A percentile compares a stretch with the other conserved stretches of the same genome.
These are phyloP conservation scores for Rana temporaria DNA, from an alignment of 2,113 vertebrate genomes.

Conservation along the genomic window DNA sequence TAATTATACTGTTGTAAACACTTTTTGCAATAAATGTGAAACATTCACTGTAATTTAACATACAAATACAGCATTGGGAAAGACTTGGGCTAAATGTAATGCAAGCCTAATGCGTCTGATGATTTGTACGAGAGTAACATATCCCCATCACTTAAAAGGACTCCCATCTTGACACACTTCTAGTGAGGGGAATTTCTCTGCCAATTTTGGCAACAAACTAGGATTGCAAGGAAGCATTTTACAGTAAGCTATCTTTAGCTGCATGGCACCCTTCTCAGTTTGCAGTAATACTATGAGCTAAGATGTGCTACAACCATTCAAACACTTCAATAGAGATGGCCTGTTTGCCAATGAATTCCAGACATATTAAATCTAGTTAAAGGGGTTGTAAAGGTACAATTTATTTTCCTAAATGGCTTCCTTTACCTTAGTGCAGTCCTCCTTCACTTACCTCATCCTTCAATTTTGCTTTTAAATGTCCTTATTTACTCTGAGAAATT, in stretches of 20 bases:
- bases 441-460: too few species aligned
- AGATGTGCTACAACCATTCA: background rate
- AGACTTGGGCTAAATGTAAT: too few species aligned
- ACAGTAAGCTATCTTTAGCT: constrained; percentile 68
- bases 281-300: constrained; percentile 59
- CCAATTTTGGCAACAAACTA: constrained; percentile 62
- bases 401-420: too few species aligned
- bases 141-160: constrained; percentile 52
- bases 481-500: too few species aligned
- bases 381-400: too few species aligned
- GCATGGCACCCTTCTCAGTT: constrained; percentile 63
- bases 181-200: constrained; percentile 50
- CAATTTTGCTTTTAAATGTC: too few species aligned
- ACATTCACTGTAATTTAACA: too few species aligned
- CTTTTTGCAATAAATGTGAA: too few species aligned
- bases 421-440: too few species aligned
- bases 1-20: too few species aligned
- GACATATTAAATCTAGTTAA: too few species aligned
- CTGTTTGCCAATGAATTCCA: background rate
- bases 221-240: constrained; percentile 61
- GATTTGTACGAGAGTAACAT: constrained; percentile 1
- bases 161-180: constrained; percentile 54
- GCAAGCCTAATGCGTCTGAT: background rate
- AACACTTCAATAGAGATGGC: background rate
- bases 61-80: too few species aligned